Evolutionary conservation across 2,113 vertebrate species (phyloP).

Genomic region (human): GRCh38 chr16:77138501-77139000

Average conservation of each 20-base stretch:
- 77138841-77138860: constrained; percentile 2
- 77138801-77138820: neutral
- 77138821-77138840: neutral
- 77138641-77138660: neutral
- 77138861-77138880: neutral
- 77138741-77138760: neutral
- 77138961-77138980: constrained; percentile 13
- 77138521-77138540: neutral
- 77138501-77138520: neutral
- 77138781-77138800: neutral
- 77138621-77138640: neutral
- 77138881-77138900: neutral
- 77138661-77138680: neutral
- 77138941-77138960: neutral
- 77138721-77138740: neutral
- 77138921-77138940: constrained; percentile 5
- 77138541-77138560: neutral
- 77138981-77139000: neutral
- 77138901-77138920: neutral
- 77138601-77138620: neutral
- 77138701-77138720: neutral
- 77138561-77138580: neutral
- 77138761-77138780: constrained; percentile 12
- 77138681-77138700: neutral
- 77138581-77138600: neutral